A percentile compares a stretch with the other conserved stretches of the same genome.
These are phyloP conservation scores for Pseudeuparius sepicola DNA, from an alignment of 2,888 invertebrate species.

Conservation along the genomic window DNA sequence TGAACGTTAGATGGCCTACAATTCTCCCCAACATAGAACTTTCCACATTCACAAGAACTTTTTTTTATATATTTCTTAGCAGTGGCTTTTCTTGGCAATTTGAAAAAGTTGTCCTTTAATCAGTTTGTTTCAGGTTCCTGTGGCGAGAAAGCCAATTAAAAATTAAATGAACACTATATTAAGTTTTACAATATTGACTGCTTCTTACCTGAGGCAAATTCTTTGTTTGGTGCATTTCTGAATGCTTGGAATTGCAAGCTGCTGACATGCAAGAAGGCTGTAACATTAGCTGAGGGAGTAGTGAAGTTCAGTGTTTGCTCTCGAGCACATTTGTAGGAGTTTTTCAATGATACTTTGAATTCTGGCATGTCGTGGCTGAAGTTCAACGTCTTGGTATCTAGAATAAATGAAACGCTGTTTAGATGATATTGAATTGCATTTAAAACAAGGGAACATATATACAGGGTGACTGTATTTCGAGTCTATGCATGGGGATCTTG, in stretches of 20 bases:
- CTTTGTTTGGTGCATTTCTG: slow-evolving; percentile 41
- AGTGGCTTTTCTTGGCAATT: too few species aligned
- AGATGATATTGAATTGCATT: too few species aligned
- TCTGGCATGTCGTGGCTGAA: slow-evolving; percentile 40
- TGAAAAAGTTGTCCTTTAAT: too few species aligned
- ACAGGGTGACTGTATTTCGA: too few species aligned
- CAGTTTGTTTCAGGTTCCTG: not conserved
- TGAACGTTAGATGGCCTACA: too few species aligned
- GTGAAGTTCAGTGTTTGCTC: slow-evolving; percentile 49
- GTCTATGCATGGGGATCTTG: too few species aligned
- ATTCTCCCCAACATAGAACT: too few species aligned
- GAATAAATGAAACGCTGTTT: too few species aligned
- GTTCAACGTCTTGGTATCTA: slow-evolving; percentile 12
- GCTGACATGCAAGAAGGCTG: slow-evolving; percentile 47
- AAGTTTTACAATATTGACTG: too few species aligned
- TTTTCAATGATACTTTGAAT: slow-evolving; percentile 50
- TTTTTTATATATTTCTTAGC: too few species aligned
- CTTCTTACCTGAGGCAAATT: slow-evolving; percentile 52
- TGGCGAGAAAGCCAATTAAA: not conserved
- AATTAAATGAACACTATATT: slow-evolving; percentile 4
- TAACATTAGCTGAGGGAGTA: slow-evolving; percentile 28
- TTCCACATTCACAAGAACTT: too few species aligned
- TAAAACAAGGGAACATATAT: too few species aligned
- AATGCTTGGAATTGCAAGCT: slow-evolving; percentile 69
- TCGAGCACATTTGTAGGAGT: slow-evolving; percentile 65